Evolutionary conservation across 1,140 invertebrate species (phyloP), one percentile per base, ranked within the genome.

Genomic region (Oncopodura yosiiana): DNA sequence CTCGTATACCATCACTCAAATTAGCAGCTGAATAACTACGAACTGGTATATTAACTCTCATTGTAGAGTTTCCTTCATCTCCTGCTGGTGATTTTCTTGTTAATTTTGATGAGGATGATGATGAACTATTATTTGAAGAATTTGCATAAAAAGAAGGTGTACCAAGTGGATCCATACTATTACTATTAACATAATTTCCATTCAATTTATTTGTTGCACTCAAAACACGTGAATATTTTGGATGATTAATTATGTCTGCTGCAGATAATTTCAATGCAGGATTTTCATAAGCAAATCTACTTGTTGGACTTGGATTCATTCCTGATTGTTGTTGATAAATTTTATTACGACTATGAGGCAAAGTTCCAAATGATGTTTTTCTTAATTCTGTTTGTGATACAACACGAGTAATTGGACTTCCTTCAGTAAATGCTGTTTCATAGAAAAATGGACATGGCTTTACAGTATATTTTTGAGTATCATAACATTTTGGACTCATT

Each of bases 161-260:
- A 45, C n/a, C 30, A 55, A 18, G n/a, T 11, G 11, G 11, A 23
- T 37, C 4, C 27, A 45, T 30, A n/a, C 6, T 39, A 19, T 34
- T 12, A 16, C 45, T 12, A 27, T 51, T 19, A 4, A 3, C 18
- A 11, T 14, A n/a, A 29, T 5, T 30, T 21, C 2, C 30, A 26
- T 8, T 29, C n/a, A 19, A 27, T 34, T 12, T 29, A 3, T 14
- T 38, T n/a, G n/a, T 27, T 18, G 49, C 30, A 24, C 19, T 19
- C 19, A 55, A 16, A 16, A 62, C 38, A 9, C 49, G 19, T 14
- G 41, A 51, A 27, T 64, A 64, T 43, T 61, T 64, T 29, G 62
- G 62, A 49, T 64, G 62, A 45, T 64, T 52, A 26, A 64, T 59
- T 34, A 64, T 42, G 19, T 64, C 62, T 1, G 45, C 45, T 8